A percentile compares a stretch with the other conserved stretches of the same genome.
phyloP scores from a whole-genome alignment of 1,140 invertebrate genomes.

The Zaprionus nigranus region DNA sequence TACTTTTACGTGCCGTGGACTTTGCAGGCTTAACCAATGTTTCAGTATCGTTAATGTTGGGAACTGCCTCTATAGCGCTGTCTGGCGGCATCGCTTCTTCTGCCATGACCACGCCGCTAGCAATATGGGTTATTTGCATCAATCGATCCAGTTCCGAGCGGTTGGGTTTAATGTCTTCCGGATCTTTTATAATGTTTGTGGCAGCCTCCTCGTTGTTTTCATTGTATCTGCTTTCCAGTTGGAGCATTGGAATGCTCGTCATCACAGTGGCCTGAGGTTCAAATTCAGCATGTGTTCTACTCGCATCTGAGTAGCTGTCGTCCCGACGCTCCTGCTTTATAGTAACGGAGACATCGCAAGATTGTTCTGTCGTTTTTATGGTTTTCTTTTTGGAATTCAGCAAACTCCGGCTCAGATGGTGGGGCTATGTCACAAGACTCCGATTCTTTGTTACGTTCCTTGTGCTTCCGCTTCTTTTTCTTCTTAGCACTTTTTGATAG shows the following conservation, averaged over 20 bases:
- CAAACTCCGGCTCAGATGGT: background rate
- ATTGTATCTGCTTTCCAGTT: slow-evolving; percentile 54
- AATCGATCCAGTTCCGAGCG: slow-evolving; percentile 72
- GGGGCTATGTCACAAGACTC: slow-evolving; percentile 3
- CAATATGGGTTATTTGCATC: slow-evolving; percentile 70
- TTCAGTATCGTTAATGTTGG: slow-evolving; percentile 4
- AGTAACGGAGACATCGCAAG: slow-evolving; percentile 9
- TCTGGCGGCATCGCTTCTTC: slow-evolving; percentile 57
- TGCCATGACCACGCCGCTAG: slow-evolving; percentile 69
- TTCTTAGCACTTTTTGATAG: slow-evolving; percentile 64
- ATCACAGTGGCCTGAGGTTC: slow-evolving; percentile 61
- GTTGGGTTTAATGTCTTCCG: slow-evolving; percentile 74
- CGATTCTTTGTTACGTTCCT: slow-evolving; percentile 53
- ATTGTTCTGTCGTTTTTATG: background rate
- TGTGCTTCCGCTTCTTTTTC: slow-evolving; percentile 78
- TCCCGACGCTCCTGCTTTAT: slow-evolving; percentile 72
- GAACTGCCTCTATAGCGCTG: slow-evolving; percentile 47
- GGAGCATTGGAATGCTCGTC: slow-evolving; percentile 76
- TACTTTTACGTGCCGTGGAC: slow-evolving; percentile 67
- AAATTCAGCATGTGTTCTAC: slow-evolving; percentile 8
- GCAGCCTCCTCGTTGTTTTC: slow-evolving; percentile 5
- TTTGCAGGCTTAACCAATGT: slow-evolving; percentile 21
- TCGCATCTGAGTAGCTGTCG: slow-evolving; percentile 6
- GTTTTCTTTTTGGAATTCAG: background rate
- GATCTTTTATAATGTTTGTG: slow-evolving; percentile 3